Evolutionary conservation across 2,888 invertebrate genomes (phyloP), one percentile per base, ranked within the genome.

Genomic region (Drosophila ezoana): DNA sequence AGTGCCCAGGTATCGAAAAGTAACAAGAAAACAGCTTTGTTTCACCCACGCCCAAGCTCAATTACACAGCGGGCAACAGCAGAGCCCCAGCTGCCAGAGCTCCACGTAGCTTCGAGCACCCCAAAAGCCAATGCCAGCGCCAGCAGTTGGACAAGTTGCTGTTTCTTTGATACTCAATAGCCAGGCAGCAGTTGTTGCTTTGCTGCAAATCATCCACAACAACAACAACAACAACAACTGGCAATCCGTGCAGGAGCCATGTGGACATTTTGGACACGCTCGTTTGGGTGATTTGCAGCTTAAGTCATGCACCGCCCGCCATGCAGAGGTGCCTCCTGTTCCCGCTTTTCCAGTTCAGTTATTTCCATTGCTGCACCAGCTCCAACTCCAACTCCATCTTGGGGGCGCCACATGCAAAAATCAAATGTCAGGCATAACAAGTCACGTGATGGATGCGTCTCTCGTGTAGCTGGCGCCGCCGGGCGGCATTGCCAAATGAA

Each of bases 361-460:
- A 28, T 28, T 28, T 28, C 11, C 23, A 23, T 23, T 18, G 14
- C 14, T 23, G 45, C 14, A 4, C 28, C 10, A 13, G 2, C 28
- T 23, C 6, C 6, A 23, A 23, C 23, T 28, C 28, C 28, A 56
- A 16, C 37, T 56, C n/a, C 56, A 43, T 53, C 45, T 65, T 65
- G 58, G 40, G 37, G 16, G 38, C 33, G 59, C 43, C 65, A 45
- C 76, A 79, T 79, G 70, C 70, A 69, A 80, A 79, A 74, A 74
- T 77, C 81, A 74, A 69, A 71, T 71, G 79, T 71, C 72, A 79
- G 64, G 54, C 62, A 51, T 68, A 76, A 79, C 72, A 76, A 72
- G 67, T 76, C 76, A 70, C 61, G 70, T 78, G 79, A 80, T 78
- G 72, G 63, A 72, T 80, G 67, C 79, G 66, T 68, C 76, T 67